Conservation (phyloP, 2,113 vertebrate genomes). For the Tiliqua scincoides region DNA sequence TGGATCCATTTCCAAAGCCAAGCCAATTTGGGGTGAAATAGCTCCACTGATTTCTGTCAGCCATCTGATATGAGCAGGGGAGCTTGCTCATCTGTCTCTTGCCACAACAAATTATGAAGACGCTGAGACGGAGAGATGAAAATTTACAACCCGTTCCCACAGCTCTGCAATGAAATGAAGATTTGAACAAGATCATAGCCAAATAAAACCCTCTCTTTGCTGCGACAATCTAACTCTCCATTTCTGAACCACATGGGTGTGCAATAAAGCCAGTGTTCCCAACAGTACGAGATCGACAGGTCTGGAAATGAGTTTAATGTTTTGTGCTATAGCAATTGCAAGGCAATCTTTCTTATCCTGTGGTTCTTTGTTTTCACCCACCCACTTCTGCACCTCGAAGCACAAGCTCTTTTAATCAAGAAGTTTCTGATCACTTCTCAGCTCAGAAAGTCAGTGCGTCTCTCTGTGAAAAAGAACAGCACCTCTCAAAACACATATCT, state of each 20-base stretch:
- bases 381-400: neutral
- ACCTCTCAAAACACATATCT: constrained; percentile 15
- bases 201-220: neutral
- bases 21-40: no score
- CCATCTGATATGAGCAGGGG: no score
- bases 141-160: neutral
- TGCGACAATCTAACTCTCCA: neutral
- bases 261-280: neutral
- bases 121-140: no score
- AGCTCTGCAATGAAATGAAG: no score
- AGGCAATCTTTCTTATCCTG: constrained; percentile 19
- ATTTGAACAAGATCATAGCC: neutral
- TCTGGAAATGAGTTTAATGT: neutral
- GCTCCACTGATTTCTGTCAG: no score
- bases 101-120: no score
- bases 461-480: constrained; percentile 8
- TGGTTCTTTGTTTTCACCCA: neutral
- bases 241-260: neutral
- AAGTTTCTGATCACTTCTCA: neutral
- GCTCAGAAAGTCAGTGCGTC: neutral
- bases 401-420: constrained; percentile 25
- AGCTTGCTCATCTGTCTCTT: no score
- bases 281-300: neutral
- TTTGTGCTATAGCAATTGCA: neutral
- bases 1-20: no score